These are phyloP conservation scores for Lamellibrachia columna DNA, from an alignment of 2,888 invertebrate species.

Conservation along the genomic window DNA sequence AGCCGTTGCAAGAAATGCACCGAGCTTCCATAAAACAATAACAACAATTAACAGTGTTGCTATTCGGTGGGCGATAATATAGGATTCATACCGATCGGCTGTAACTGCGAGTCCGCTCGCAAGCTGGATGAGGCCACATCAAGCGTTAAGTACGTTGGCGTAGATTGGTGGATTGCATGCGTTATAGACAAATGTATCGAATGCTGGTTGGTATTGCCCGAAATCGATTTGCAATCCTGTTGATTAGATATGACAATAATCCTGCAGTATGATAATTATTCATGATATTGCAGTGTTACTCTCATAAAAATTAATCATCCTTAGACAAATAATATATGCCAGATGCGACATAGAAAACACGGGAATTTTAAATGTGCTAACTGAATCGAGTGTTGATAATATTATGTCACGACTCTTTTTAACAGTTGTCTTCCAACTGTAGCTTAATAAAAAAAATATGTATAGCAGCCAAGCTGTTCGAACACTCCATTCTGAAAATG, in stretches of 20 bases:
- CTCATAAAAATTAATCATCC: too few relatives aligned
- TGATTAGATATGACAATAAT: neutral
- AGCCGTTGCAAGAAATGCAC: neutral
- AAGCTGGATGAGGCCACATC: neutral
- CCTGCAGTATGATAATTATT: neutral
- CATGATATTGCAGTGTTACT: neutral
- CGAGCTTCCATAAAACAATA: neutral
- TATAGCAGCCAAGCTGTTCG: too few relatives aligned
- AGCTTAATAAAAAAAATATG: too few relatives aligned
- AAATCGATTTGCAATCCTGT: neutral
- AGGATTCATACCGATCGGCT: neutral
- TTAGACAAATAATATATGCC: too few relatives aligned
- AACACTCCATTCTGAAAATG: too few relatives aligned
- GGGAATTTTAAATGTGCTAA: too few relatives aligned
- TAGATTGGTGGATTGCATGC: neutral
- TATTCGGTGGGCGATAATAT: constrained; percentile 8
- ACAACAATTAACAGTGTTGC: neutral
- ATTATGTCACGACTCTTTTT: too few relatives aligned
- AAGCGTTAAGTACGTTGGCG: neutral
- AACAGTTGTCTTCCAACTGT: too few relatives aligned
- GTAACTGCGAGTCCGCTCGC: neutral
- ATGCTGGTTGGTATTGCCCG: neutral
- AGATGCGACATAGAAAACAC: too few relatives aligned
- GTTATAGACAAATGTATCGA: neutral
- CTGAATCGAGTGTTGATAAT: too few relatives aligned